phyloP scores from a whole-genome alignment of 2,888 invertebrate species.

The Prosopocoilus inquinatus region DNA sequence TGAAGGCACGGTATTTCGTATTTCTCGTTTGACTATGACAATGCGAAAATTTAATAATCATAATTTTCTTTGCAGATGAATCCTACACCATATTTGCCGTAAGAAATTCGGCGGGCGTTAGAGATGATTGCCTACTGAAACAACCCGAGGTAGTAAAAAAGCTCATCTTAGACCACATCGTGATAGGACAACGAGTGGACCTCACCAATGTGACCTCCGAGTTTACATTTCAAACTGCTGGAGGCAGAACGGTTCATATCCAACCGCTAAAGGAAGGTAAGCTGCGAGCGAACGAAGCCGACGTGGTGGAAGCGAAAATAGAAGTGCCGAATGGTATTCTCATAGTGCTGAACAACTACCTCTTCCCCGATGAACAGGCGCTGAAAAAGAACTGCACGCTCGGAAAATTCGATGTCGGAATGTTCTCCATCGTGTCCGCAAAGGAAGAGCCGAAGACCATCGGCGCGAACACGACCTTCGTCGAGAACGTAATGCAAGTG shows the following conservation, averaged over 20 bases:
- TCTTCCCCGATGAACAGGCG: constrained; percentile 47
- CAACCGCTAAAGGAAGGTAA: constrained; percentile 37
- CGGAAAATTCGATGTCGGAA: constrained; percentile 28
- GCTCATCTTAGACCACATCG: constrained; percentile 60
- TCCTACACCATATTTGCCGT: constrained; percentile 62
- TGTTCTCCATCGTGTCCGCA: constrained; percentile 31
- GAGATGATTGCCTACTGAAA: constrained; percentile 48
- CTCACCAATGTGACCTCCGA: constrained; percentile 52
- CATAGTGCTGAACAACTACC: constrained; percentile 50
- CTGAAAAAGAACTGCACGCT: constrained; percentile 26
- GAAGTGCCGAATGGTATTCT: constrained; percentile 51
- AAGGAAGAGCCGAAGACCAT: constrained; percentile 35
- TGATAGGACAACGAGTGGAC: constrained; percentile 57
- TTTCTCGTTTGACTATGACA: no score
- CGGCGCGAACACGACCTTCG: constrained; percentile 35
- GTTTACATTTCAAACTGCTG: constrained; percentile 52
- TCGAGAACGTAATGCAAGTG: constrained; percentile 55
- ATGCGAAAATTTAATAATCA: no score
- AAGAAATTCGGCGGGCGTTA: constrained; percentile 48
- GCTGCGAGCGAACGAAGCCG: constrained; percentile 50
- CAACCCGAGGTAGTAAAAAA: constrained; percentile 57
- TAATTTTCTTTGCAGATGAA: constrained; percentile 51
- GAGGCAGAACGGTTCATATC: constrained; percentile 49
- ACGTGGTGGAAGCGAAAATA: constrained; percentile 45
- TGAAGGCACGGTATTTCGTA: no score